Conservation (phyloP, 2,888 invertebrate species). For the Epinotia brunnichana region DNA sequence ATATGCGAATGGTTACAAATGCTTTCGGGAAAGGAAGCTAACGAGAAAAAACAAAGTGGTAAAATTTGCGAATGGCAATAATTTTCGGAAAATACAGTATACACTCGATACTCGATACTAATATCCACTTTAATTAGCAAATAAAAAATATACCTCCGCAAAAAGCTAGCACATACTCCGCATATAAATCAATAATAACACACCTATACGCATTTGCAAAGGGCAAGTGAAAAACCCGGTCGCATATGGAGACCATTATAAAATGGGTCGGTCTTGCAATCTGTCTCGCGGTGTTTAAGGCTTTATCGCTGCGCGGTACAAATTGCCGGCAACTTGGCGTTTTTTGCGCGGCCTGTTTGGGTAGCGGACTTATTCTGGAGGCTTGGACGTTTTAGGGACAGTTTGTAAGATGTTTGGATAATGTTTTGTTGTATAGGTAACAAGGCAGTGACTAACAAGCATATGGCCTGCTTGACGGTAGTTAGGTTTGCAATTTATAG, state of each 20-base stretch:
- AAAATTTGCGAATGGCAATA: too few species aligned
- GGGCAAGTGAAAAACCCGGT: conserved; percentile 9
- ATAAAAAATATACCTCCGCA: too few species aligned
- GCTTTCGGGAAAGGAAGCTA: too few species aligned
- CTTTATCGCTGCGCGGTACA: conserved; percentile 50
- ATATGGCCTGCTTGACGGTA: too few species aligned
- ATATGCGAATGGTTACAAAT: too few species aligned
- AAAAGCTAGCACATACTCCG: background rate
- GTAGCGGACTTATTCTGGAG: conserved; percentile 12
- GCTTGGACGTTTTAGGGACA: background rate
- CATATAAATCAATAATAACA: conserved; percentile 7
- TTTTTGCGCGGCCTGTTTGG: conserved; percentile 26
- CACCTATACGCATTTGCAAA: background rate
- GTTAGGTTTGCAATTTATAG: too few species aligned
- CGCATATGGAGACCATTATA: conserved; percentile 27
- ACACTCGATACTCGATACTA: too few species aligned
- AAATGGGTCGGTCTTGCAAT: conserved; percentile 27
- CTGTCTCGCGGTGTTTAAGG: conserved; percentile 49
- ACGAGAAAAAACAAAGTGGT: too few species aligned
- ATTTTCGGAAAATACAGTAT: too few species aligned
- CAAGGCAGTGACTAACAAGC: too few species aligned
- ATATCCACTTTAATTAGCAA: too few species aligned
- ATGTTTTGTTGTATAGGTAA: too few species aligned
- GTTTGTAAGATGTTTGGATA: background rate
- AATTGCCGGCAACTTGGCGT: conserved; percentile 29